Percentiles rank a stretch among this genome's conserved stretches.
Conservation (phyloP, 2,113 vertebrate species). For the Ciconia boyciana region DNA sequence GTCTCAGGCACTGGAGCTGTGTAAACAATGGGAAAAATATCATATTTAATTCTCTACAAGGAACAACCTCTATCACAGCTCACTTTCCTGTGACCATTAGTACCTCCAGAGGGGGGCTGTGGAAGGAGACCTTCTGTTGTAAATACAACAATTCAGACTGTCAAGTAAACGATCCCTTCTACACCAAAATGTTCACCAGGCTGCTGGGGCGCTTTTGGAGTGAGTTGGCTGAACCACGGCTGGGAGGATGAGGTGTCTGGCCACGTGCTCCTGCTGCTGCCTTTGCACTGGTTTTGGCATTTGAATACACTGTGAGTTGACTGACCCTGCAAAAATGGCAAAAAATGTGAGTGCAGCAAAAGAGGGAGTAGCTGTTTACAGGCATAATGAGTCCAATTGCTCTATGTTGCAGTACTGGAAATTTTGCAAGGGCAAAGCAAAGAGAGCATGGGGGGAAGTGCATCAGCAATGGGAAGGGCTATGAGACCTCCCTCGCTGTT, state of each 20-base stretch:
- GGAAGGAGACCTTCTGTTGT: neutral
- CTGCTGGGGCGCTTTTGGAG: neutral
- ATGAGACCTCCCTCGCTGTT: neutral
- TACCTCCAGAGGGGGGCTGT: neutral
- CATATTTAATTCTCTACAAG: neutral
- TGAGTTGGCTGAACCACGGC: neutral
- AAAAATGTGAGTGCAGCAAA: neutral
- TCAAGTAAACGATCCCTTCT: neutral
- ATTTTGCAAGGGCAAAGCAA: neutral
- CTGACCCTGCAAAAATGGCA: neutral
- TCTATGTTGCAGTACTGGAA: neutral
- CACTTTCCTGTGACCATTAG: neutral
- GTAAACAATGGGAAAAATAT: neutral
- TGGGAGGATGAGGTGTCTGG: neutral
- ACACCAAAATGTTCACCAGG: neutral
- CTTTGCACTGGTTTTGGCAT: neutral
- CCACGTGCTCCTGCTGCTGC: neutral
- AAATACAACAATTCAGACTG: neutral
- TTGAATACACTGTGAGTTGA: neutral
- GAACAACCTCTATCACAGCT: neutral
- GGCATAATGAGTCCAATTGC: neutral
- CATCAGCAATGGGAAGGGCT: neutral
- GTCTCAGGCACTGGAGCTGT: neutral
- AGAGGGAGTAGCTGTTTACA: neutral
- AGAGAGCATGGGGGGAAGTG: neutral